These are phyloP conservation scores for Cheilosia grossa DNA, from an alignment of 2,888 invertebrate species.

Conservation along the genomic window DNA sequence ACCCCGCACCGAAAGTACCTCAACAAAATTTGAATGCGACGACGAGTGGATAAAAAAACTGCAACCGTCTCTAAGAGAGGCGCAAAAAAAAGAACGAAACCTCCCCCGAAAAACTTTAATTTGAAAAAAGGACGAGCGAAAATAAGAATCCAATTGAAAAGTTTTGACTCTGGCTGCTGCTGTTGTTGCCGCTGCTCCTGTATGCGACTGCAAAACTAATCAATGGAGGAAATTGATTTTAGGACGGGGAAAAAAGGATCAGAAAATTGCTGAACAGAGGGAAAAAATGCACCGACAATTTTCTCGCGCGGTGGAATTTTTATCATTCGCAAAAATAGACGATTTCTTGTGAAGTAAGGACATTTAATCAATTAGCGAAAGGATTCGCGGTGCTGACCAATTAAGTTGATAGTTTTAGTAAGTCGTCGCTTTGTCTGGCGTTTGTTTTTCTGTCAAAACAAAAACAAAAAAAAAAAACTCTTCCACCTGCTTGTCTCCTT, in stretches of 20 bases:
- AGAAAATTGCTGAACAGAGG: conserved; percentile 25
- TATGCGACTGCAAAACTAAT: conserved; percentile 73
- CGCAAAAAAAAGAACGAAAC: conserved; percentile 11
- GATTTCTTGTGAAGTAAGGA: conserved; percentile 43
- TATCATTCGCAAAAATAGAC: not conserved
- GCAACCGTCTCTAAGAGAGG: conserved; percentile 17
- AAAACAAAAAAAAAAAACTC: not conserved
- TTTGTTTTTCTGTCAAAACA: conserved; percentile 9
- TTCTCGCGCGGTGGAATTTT: conserved; percentile 40
- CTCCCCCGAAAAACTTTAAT: conserved; percentile 69
- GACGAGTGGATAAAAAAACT: conserved; percentile 45
- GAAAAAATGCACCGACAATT: conserved; percentile 7
- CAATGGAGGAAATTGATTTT: conserved; percentile 74
- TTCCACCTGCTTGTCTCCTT: conserved; percentile 17
- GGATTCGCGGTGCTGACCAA: conserved; percentile 70
- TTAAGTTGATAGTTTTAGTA: conserved; percentile 68
- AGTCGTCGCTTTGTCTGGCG: conserved; percentile 44
- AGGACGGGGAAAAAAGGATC: conserved; percentile 63
- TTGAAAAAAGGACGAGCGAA: conserved; percentile 58
- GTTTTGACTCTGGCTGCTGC: conserved; percentile 62
- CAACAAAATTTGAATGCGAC: conserved; percentile 69
- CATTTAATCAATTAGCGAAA: conserved; percentile 66
- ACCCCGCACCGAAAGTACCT: conserved; percentile 18
- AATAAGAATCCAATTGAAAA: conserved; percentile 75
- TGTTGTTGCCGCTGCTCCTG: conserved; percentile 50